Evolutionary conservation across 2,797 vertebrate species (phyloP), one percentile per base, ranked within the genome.

Genomic region (Pseudochromis fuscus): DNA sequence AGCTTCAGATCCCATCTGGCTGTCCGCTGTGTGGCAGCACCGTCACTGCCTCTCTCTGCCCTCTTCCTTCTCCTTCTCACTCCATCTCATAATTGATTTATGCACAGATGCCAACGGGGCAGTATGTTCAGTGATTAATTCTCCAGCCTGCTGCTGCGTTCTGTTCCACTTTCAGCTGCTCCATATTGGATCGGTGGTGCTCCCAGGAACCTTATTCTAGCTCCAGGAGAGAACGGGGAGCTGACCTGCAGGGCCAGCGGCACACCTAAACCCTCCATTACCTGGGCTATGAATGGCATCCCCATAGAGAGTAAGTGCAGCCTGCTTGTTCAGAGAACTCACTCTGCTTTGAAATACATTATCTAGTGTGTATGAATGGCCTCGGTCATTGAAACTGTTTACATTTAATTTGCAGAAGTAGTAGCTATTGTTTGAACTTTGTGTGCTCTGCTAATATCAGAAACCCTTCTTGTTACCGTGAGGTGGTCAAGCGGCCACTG

Each of bases 241-340:
- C 81, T 99, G 77, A 96, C 94, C 84, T 99, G 98, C 91, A 94
- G 95, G 92, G 97, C 96, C 59, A 96, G 94, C 2, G 98, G 98
- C 31, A 96, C 93, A 46, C 97, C 98, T 65, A 97, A 97, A 76
- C 97, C 98, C 62, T 84, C 73, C 59, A 94, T 99, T 88, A 94
- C 72, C 83, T 99, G 98, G 98, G 79, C 93, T 38, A 94, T 96
- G 82, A 99, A 99, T 62, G 97, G 96, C 18, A 92, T 96, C 77
- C 94, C 96, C 23, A 94, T 98, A 87, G 94, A 96, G 92, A 97
- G 98, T 98, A 91, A 95, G 96, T 91, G 52, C 35, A 65, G 18
- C 50, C 38, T 57, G 38, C 15, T 57, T n/a, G 19, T 12, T n/a
- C n/a, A n/a, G n/a, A n/a, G n/a, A n/a, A n/a, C 15, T 31, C 7